Conservation (phyloP, 2,888 invertebrate species). For the Selenia dentaria region DNA sequence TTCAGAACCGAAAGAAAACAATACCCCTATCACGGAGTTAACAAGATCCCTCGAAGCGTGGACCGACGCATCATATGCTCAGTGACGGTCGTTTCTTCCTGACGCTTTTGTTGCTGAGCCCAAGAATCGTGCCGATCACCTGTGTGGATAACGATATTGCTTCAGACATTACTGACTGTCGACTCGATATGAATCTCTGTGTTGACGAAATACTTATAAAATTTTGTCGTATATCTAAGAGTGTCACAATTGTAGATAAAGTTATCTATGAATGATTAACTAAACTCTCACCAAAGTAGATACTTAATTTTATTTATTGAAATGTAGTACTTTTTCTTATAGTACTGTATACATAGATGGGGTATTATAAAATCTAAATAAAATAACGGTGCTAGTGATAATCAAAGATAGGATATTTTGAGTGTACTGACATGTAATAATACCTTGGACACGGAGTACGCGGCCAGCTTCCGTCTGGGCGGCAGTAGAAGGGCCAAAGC, state of each 20-base stretch:
- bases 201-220: not conserved
- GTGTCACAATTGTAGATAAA: no score
- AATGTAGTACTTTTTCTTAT: no score
- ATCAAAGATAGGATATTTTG: not conserved
- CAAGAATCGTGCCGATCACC: slow-evolving; percentile 90
- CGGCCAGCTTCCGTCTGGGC: slow-evolving; percentile 89
- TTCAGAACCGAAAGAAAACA: slow-evolving; percentile 62
- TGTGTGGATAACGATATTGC: slow-evolving; percentile 42
- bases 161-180: slow-evolving; percentile 2
- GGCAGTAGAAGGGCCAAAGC: slow-evolving; percentile 89
- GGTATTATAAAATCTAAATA: no score
- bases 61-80: slow-evolving; percentile 86
- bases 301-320: no score
- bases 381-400: no score
- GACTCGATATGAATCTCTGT: not conserved
- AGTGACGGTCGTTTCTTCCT: slow-evolving; percentile 91
- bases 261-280: no score
- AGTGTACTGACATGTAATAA: slow-evolving; percentile 23
- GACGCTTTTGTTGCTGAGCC: slow-evolving; percentile 90
- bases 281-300: no score
- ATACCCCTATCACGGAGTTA: slow-evolving; percentile 76
- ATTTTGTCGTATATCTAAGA: no score
- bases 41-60: slow-evolving; percentile 48
- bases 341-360: no score
- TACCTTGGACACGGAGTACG: slow-evolving; percentile 91